Evolutionary conservation across 2,113 vertebrate species (phyloP), one percentile per base, ranked within the genome.

Genomic region (Rhea pennata): DNA sequence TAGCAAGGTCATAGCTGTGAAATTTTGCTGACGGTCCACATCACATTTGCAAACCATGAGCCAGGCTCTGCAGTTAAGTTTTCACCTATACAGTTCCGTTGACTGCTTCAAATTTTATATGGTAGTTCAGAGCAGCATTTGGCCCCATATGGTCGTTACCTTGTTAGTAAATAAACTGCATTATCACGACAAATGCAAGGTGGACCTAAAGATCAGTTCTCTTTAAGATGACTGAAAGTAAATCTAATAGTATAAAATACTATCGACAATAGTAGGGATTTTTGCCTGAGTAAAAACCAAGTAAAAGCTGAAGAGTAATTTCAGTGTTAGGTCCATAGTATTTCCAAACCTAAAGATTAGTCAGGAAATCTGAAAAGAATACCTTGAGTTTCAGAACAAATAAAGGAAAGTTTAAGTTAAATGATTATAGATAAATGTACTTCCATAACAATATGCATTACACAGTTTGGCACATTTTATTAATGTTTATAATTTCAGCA

Each of bases 401-500:
- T 12, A 79, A 79, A 79, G 58, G 75, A 82, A 77, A n/a, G 53
- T 50, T 87, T 71, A 96, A 90, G 92, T 80, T 89, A 95, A 95
- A 96, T 92, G 67, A 65, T 80, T 66, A 39, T 59, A 86, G 82
- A 48, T 89, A 95, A 91, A 95, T 67, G 90, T 93, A 88, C 92
- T 96, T 96, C 81, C 95, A 59, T 97, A 93, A 97, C 93, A 93
- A 95, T 95, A 95, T 88, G 56, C 70, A 93, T 61, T 89, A 83
- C 24, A 46, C 48, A 15, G 84, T 96, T 95, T 94, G 97, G 95
- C 97, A 98, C 97, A 95, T 98, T 95, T 92, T 96, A 90, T 80
- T 95, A 97, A 94, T 70, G 85, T 95, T 94, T 84, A 62, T 93
- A 93, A 95, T 95, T 96, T 91, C 92, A 85, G 88, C 87, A 93